These are phyloP conservation scores for Diorhabda elongata DNA, from an alignment of 1,140 invertebrate species.

Conservation along the genomic window DNA sequence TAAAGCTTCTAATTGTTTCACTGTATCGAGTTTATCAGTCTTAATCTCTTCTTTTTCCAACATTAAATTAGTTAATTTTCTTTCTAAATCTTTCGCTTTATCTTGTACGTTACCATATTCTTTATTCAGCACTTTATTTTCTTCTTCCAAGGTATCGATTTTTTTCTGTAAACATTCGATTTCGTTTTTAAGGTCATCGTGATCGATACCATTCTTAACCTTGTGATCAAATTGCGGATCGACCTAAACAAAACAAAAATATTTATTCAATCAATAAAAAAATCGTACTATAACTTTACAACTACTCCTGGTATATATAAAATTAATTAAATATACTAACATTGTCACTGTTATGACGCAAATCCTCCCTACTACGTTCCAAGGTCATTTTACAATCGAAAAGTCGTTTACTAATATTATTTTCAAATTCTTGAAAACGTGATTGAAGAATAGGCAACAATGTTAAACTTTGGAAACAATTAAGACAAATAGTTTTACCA, in stretches of 20 bases:
- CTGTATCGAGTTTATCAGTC: not conserved
- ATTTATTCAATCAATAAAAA: not conserved
- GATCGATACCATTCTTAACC: constrained; percentile 5
- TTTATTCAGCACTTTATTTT: constrained; percentile 7
- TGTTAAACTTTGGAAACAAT: not conserved
- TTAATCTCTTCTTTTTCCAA: constrained; percentile 1
- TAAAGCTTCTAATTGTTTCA: not conserved
- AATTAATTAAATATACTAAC: not conserved
- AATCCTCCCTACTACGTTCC: not conserved
- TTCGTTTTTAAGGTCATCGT: not conserved
- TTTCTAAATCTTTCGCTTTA: constrained; percentile 1
- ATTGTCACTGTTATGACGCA: not conserved
- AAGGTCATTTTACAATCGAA: not conserved
- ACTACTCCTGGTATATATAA: too few relatives aligned
- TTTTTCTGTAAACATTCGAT: constrained; percentile 7
- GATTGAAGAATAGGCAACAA: not conserved
- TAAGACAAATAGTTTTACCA: not conserved
- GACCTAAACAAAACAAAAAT: not conserved
- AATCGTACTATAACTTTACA: too few relatives aligned
- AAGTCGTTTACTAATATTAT: not conserved
- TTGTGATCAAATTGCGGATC: constrained; percentile 1
- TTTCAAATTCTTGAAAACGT: not conserved
- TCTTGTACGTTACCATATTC: not conserved
- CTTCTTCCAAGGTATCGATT: constrained; percentile 8
- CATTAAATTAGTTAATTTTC: not conserved